Percentiles rank a stretch among this genome's conserved stretches.
These are phyloP conservation scores for Choristoneura fumiferana DNA, from an alignment of 1,140 invertebrate genomes.

Conservation along the genomic window DNA sequence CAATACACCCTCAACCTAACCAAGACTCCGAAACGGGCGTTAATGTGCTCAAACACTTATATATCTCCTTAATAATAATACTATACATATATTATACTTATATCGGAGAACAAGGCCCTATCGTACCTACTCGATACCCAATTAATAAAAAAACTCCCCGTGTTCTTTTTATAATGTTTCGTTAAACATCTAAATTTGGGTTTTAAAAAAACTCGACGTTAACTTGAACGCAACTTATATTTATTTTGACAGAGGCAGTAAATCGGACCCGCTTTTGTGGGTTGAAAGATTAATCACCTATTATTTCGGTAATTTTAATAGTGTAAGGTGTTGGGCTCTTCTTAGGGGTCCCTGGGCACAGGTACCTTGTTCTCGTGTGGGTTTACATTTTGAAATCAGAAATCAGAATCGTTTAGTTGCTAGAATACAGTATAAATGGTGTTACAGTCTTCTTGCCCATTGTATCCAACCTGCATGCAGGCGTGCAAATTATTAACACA, in stretches of 20 bases:
- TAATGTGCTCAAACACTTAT: conserved; percentile 41
- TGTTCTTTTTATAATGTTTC: conserved; percentile 60
- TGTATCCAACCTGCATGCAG: too few species aligned
- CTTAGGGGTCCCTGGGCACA: conserved; percentile 27
- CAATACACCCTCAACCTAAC: too few species aligned
- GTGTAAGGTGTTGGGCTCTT: conserved; percentile 46
- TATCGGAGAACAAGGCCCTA: conserved; percentile 34
- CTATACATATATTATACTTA: conserved; percentile 32
- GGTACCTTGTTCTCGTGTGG: too few species aligned
- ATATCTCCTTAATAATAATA: conserved; percentile 39
- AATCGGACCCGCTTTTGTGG: conserved; percentile 57
- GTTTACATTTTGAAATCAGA: too few species aligned
- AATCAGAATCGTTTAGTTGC: too few species aligned
- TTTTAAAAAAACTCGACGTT: conserved; percentile 40
- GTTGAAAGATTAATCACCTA: conserved; percentile 66
- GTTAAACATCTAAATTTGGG: conserved; percentile 72
- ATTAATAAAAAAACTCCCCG: conserved; percentile 62
- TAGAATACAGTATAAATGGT: too few species aligned
- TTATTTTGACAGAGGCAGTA: conserved; percentile 64
- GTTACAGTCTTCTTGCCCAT: too few species aligned
- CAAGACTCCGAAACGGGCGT: neutral
- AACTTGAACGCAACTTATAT: conserved; percentile 39
- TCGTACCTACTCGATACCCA: conserved; percentile 50
- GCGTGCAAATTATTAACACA: too few species aligned
- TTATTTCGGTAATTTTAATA: conserved; percentile 72